phyloP scores from a whole-genome alignment of 2,888 invertebrate species.

The Netelia fuscicornis region DNA sequence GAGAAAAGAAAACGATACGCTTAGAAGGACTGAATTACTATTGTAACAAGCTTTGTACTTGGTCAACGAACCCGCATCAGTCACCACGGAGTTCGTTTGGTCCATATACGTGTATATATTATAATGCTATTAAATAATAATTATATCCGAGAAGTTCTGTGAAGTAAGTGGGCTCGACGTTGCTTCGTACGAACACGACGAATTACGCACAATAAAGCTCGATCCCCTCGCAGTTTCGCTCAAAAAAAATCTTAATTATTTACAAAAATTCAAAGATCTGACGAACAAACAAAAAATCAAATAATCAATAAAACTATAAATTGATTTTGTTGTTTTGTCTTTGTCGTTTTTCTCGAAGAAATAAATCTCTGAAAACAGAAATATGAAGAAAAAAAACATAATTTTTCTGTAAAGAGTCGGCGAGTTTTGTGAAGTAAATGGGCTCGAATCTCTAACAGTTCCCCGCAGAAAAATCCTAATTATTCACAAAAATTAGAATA shows the following conservation, averaged over 20 bases:
- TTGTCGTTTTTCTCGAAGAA: not conserved
- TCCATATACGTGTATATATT: not conserved
- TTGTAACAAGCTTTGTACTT: conserved; percentile 63
- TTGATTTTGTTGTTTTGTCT: not conserved
- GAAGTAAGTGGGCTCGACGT: conserved; percentile 40
- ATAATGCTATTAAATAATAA: conserved; percentile 51
- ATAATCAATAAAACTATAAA: not conserved
- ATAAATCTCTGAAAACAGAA: not conserved
- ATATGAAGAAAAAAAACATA: no score
- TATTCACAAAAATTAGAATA: no score
- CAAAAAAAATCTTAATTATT: not conserved
- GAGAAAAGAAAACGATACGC: not conserved
- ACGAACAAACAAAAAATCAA: not conserved
- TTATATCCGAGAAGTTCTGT: conserved; percentile 44
- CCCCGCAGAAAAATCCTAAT: no score
- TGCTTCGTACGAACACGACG: conserved; percentile 7
- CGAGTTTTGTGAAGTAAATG: no score
- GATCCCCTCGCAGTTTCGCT: not conserved
- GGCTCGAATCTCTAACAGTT: no score
- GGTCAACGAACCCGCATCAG: conserved; percentile 61
- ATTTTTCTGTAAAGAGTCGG: no score
- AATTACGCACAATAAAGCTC: conserved; percentile 14
- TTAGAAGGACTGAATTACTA: conserved; percentile 28
- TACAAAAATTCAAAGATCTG: not conserved
- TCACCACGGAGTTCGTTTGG: conserved; percentile 8